Conservation (phyloP, 35 echinoderm and acorn worm genomes). For the Heliocidaris erythrogramma region DNA sequence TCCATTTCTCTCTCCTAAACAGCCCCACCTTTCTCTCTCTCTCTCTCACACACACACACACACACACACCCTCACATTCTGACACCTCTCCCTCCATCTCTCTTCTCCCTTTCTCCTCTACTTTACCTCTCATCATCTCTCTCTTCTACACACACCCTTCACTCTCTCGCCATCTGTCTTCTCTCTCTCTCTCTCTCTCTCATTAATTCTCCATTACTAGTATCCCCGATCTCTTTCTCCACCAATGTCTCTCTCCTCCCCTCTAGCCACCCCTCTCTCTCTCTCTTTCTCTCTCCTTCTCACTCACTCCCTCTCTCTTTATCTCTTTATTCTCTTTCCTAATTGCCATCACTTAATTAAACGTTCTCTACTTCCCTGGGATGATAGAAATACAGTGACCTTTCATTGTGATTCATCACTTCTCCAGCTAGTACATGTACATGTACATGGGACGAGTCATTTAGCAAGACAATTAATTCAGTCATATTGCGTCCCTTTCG, state of each 20-base stretch:
- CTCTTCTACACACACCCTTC: background rate
- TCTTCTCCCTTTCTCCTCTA: background rate
- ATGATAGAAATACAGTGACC: background rate
- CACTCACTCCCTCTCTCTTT: background rate
- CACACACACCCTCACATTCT: no score
- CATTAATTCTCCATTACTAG: background rate
- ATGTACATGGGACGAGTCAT: no score
- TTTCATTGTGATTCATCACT: no score
- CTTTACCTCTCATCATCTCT: background rate
- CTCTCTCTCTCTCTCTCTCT: background rate
- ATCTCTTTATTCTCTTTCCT: background rate
- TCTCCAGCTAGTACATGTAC: no score
- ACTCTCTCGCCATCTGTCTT: background rate
- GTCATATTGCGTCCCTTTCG: no score
- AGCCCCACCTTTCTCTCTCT: no score
- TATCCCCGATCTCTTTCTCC: no score
- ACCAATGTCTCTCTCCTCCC: background rate
- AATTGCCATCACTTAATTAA: slow-evolving; percentile 5
- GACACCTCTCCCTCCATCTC: background rate
- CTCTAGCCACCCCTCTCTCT: background rate
- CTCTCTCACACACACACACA: no score
- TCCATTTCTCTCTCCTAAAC: no score
- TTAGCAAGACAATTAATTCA: no score
- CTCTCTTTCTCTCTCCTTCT: background rate
- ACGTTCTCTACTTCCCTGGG: background rate